Evolutionary conservation across 2,113 vertebrate species (phyloP).

Genomic region (Pygoscelis adeliae): DNA sequence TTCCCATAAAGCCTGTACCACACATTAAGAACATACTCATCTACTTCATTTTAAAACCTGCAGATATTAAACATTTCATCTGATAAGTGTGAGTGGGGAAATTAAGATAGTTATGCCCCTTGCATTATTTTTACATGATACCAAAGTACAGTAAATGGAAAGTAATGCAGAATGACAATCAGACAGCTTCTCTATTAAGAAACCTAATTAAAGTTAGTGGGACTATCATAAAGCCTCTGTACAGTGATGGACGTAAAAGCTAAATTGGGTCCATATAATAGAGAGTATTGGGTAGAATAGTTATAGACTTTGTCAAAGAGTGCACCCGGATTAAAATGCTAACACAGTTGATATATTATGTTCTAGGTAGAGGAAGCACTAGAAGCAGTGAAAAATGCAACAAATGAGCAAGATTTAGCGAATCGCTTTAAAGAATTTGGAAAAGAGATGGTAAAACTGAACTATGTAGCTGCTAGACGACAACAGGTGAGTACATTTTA

Average conservation of each 20-base stretch:
- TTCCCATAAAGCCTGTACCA: background rate
- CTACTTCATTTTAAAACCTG: background rate
- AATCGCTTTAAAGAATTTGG: constrained; percentile 98
- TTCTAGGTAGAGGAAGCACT: constrained; percentile 92
- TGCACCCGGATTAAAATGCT: background rate
- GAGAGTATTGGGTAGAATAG: background rate
- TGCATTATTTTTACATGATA: background rate
- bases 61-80: background rate
- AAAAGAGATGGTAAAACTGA: constrained; percentile 99
- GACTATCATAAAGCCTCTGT: background rate
- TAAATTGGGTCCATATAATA: background rate
- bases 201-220: background rate
- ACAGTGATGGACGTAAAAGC: background rate
- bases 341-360: background rate
- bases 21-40: background rate
- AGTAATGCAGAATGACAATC: background rate
- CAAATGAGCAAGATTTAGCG: constrained; percentile 95
- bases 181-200: background rate
- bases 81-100: background rate
- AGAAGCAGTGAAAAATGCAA: constrained; percentile 95
- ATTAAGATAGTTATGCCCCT: background rate
- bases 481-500: constrained; percentile 84
- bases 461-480: constrained; percentile 94
- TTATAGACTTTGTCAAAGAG: background rate
- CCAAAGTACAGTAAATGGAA: background rate